These are phyloP conservation scores for Epizoanthus illoricatus DNA, from an alignment of 92 coral and sea anemone species.

Conservation along the genomic window DNA sequence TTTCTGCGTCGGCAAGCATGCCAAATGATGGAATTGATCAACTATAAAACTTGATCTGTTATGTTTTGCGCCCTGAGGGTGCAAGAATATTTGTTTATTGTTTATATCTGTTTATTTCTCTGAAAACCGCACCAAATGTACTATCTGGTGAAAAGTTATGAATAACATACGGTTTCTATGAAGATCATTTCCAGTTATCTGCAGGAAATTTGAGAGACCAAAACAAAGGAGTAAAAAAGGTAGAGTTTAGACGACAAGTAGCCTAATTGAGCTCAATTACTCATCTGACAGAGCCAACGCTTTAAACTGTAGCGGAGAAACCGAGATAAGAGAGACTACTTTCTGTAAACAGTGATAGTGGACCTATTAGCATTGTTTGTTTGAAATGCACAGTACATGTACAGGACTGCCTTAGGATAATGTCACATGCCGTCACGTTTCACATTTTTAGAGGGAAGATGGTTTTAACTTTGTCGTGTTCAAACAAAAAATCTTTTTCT, in stretches of 20 bases:
- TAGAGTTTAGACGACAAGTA: not conserved
- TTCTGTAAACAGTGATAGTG: not conserved
- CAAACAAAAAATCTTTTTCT: not conserved
- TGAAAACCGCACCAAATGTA: too few species aligned
- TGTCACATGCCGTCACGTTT: conserved; percentile 17
- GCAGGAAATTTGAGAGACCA: too few species aligned
- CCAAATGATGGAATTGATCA: too few species aligned
- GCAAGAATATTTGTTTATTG: too few species aligned
- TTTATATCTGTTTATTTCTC: too few species aligned
- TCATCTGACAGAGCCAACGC: conserved; percentile 8
- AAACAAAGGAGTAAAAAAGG: not conserved
- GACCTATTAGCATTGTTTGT: not conserved
- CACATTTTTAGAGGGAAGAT: too few species aligned
- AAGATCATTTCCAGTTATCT: too few species aligned
- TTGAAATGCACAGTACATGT: not conserved
- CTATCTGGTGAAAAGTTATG: too few species aligned
- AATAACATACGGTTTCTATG: too few species aligned
- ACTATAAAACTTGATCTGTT: too few species aligned
- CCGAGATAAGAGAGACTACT: conserved; percentile 2
- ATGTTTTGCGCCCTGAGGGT: too few species aligned
- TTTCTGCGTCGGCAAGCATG: too few species aligned
- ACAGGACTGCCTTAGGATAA: not conserved
- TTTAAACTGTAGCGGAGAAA: conserved; percentile 15
- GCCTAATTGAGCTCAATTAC: conserved; percentile 1
- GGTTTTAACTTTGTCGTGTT: not conserved